Evolutionary conservation across 2,888 invertebrate species (phyloP).

Genomic region (Parnassius glacialis): DNA sequence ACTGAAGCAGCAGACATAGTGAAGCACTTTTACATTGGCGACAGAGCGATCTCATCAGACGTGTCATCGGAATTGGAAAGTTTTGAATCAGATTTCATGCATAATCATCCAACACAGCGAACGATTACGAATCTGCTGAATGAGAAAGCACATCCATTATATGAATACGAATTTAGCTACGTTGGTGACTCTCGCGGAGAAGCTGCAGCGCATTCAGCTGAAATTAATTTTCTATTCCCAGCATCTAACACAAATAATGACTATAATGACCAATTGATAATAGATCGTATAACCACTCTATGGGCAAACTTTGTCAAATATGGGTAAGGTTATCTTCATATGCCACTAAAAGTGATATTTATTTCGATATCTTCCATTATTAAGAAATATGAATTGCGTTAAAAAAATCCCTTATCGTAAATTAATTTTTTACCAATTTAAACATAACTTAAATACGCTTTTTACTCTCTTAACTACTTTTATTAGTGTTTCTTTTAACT

Average conservation of each 20-base stretch:
- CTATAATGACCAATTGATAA: constrained; percentile 49
- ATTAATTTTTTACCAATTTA: too few species aligned
- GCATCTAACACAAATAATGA: constrained; percentile 29
- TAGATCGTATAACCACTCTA: constrained; percentile 54
- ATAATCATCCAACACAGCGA: constrained; percentile 62
- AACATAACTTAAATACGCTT: too few species aligned
- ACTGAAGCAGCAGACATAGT: constrained; percentile 47
- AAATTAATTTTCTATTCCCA: constrained; percentile 61
- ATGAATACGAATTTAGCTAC: constrained; percentile 63
- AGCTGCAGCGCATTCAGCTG: constrained; percentile 56
- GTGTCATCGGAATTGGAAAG: constrained; percentile 46
- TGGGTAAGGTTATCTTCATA: constrained; percentile 48
- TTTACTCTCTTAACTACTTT: too few species aligned
- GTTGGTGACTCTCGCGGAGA: constrained; percentile 40
- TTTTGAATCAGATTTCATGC: constrained; percentile 64
- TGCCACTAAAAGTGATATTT: background rate
- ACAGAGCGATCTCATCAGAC: constrained; percentile 47
- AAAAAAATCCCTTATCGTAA: too few species aligned
- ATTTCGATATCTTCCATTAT: background rate
- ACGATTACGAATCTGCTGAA: constrained; percentile 51
- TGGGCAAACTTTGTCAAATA: constrained; percentile 71
- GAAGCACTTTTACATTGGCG: constrained; percentile 67
- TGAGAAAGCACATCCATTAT: constrained; percentile 58
- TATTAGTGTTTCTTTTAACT: too few species aligned
- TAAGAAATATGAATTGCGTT: background rate